These are phyloP conservation scores for Leptinotarsa juncta DNA, from an alignment of 2,888 invertebrate genomes.

Conservation along the genomic window DNA sequence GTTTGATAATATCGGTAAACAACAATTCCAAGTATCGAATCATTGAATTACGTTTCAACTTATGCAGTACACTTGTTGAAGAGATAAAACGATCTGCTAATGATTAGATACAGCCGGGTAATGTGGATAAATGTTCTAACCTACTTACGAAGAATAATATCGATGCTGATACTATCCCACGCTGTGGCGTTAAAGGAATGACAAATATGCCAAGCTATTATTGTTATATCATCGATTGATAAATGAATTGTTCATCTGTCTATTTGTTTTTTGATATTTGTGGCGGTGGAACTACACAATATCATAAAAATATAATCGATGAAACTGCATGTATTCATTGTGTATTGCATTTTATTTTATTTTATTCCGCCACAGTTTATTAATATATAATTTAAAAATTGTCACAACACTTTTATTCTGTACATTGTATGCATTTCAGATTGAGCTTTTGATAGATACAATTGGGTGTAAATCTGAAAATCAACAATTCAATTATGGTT, in stretches of 20 bases:
- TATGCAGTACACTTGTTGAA: background rate
- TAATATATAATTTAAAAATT: too few relatives aligned
- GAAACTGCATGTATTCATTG: too few relatives aligned
- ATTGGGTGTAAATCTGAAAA: too few relatives aligned
- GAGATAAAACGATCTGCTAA: background rate
- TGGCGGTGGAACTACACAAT: too few relatives aligned
- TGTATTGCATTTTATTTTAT: too few relatives aligned
- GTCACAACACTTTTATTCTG: too few relatives aligned
- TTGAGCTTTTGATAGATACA: too few relatives aligned
- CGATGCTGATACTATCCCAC: constrained; percentile 3
- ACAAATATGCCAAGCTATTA: background rate
- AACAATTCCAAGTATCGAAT: background rate
- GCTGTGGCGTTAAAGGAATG: background rate
- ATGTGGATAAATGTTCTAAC: constrained; percentile 2
- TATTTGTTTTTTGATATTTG: background rate
- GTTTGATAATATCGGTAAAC: background rate
- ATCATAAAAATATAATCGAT: too few relatives aligned
- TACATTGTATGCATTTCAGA: too few relatives aligned
- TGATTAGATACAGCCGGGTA: background rate
- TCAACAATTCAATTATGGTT: too few relatives aligned
- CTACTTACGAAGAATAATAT: constrained; percentile 2
- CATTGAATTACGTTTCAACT: background rate
- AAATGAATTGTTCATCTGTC: background rate
- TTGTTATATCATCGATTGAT: background rate
- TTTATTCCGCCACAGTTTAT: too few relatives aligned